Conservation (phyloP, 2,113 vertebrate genomes). For the Hepsetus odoe region DNA sequence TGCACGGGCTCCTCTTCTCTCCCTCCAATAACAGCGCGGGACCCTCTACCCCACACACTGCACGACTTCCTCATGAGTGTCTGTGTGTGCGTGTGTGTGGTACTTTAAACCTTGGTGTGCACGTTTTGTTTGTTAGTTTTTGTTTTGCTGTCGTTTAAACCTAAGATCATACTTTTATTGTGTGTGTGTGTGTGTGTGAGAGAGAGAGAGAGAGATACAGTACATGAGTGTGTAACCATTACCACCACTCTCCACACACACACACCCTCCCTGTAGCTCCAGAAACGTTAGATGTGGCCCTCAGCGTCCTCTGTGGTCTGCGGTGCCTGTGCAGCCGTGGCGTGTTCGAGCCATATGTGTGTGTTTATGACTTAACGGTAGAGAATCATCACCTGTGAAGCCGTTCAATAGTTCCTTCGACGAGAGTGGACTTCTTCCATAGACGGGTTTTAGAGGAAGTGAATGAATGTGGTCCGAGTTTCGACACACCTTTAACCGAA, state of each 20-base stretch:
- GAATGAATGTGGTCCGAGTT: conserved; percentile 7
- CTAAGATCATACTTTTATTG: conserved; percentile 54
- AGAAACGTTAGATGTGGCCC: not conserved
- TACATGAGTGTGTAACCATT: not conserved
- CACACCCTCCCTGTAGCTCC: not conserved
- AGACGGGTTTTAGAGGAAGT: not conserved
- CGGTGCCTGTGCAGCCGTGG: conserved; percentile 36
- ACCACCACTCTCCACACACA: not conserved
- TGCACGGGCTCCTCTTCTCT: conserved; percentile 37
- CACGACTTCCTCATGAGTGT: conserved; percentile 57
- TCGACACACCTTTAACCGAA: not conserved
- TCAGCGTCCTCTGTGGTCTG: conserved; percentile 25
- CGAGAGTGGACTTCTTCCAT: conserved; percentile 3
- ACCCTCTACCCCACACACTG: conserved; percentile 56
- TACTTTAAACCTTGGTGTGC: not conserved
- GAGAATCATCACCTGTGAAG: conserved; percentile 5
- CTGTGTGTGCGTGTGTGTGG: conserved; percentile 20
- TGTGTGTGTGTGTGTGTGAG: conserved; percentile 49
- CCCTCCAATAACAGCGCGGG: conserved; percentile 55
- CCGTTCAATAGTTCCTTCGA: not conserved
- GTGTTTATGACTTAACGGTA: not conserved
- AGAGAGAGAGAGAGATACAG: too few species aligned
- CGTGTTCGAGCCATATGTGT: conserved; percentile 17
- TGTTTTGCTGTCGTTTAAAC: conserved; percentile 68
- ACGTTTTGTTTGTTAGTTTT: conserved; percentile 53